Conservation (phyloP, 2,113 vertebrate species). For the Dasypus novemcinctus region DNA sequence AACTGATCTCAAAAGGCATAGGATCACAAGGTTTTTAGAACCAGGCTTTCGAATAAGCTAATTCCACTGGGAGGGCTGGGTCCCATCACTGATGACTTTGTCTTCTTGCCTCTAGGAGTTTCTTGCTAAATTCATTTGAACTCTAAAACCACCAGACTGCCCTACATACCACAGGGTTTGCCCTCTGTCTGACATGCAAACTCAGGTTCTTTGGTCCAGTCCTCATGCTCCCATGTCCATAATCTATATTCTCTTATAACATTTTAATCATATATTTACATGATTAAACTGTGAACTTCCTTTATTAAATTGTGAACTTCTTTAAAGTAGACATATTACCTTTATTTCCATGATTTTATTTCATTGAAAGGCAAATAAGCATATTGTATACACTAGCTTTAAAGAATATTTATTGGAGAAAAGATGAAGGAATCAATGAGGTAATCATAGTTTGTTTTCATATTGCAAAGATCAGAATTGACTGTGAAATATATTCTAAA, state of each 20-base stretch:
- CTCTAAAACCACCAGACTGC: not conserved
- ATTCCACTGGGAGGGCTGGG: not conserved
- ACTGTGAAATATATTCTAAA: not conserved
- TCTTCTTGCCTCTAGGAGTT: not conserved
- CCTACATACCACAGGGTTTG: too few relatives aligned
- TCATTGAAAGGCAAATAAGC: not conserved
- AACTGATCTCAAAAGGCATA: not conserved
- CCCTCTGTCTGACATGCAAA: not conserved
- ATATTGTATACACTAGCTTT: not conserved
- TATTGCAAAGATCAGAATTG: not conserved
- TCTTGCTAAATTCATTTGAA: not conserved
- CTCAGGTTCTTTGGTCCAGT: not conserved
- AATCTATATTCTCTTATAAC: not conserved
- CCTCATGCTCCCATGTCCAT: not conserved
- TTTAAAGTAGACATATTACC: not conserved
- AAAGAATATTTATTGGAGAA: not conserved
- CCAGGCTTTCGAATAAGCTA: not conserved
- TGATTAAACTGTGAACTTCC: not conserved
- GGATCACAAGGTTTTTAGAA: constrained; percentile 12
- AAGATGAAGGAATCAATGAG: not conserved
- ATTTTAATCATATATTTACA: not conserved
- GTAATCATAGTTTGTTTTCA: not conserved
- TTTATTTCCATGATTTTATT: constrained; percentile 10
- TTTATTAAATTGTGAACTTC: not conserved
- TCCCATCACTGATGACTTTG: not conserved